Percentiles rank a stretch among this genome's conserved stretches.
Conservation (phyloP, 2,113 vertebrate genomes). For the Camelus bactrianus region DNA sequence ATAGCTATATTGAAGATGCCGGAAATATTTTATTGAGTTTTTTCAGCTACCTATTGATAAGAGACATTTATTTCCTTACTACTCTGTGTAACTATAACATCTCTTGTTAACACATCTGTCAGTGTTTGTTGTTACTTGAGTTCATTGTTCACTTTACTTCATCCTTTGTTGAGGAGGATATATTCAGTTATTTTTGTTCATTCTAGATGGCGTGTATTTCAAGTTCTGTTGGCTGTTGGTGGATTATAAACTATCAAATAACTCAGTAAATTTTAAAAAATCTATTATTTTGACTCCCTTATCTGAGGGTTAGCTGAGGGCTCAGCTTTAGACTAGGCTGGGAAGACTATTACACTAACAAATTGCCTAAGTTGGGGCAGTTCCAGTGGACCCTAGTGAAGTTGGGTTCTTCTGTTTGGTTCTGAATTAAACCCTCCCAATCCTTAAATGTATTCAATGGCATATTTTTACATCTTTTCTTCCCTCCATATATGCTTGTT, state of each 20-base stretch:
- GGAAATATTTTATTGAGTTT: neutral
- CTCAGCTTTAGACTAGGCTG: neutral
- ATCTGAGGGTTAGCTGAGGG: neutral
- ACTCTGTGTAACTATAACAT: neutral
- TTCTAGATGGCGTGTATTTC: neutral
- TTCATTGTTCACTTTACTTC: neutral
- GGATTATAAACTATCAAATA: neutral
- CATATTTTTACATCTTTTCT: neutral
- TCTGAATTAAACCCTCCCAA: neutral
- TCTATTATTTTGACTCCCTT: neutral
- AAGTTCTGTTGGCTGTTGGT: neutral
- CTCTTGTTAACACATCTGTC: neutral
- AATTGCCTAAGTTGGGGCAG: neutral
- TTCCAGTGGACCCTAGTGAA: neutral
- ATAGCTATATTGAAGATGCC: neutral
- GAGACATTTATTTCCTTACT: neutral
- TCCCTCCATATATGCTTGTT: rapidly evolving
- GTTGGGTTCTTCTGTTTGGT: neutral
- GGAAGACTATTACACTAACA: neutral
- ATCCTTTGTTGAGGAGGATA: neutral
- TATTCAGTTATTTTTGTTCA: neutral
- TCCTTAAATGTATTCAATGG: neutral
- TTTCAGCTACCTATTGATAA: neutral
- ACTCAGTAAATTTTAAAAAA: neutral
- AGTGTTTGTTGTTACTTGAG: neutral